phyloP scores from a whole-genome alignment of 2,888 invertebrate species.

The Thymelicus sylvestris region DNA sequence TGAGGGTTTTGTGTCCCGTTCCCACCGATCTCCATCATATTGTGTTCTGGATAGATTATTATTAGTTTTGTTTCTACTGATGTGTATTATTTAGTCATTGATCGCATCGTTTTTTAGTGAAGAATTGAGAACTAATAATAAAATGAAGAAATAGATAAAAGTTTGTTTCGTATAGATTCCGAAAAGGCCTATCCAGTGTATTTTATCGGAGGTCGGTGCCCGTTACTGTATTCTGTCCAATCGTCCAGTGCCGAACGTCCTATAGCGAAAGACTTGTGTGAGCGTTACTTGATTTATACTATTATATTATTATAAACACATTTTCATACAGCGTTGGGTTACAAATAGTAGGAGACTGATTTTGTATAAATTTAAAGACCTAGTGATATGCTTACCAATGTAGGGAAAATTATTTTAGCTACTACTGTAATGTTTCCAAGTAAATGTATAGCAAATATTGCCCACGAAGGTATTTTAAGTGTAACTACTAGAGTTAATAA shows the following conservation, averaged over 20 bases:
- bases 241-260: constrained; percentile 74
- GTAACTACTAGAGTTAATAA: constrained; percentile 59
- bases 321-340: constrained; percentile 65
- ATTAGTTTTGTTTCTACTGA: background rate
- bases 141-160: too few relatives aligned
- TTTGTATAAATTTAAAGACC: constrained; percentile 69
- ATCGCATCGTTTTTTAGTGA: too few relatives aligned
- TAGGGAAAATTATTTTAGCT: constrained; percentile 63
- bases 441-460: constrained; percentile 58
- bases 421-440: constrained; percentile 55
- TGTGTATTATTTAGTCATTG: too few relatives aligned
- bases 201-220: constrained; percentile 23
- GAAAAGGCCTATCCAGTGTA: background rate
- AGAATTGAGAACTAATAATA: too few relatives aligned
- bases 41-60: background rate
- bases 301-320: constrained; percentile 49
- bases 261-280: constrained; percentile 54
- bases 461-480: constrained; percentile 58
- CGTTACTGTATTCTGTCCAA: constrained; percentile 59
- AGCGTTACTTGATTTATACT: constrained; percentile 53
- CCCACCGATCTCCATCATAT: background rate
- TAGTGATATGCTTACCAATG: constrained; percentile 77
- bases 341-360: constrained; percentile 84
- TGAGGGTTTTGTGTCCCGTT: constrained; percentile 16
- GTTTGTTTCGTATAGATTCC: too few relatives aligned